Conservation (phyloP, 2,888 invertebrate species). For the Beris morrisii region DNA sequence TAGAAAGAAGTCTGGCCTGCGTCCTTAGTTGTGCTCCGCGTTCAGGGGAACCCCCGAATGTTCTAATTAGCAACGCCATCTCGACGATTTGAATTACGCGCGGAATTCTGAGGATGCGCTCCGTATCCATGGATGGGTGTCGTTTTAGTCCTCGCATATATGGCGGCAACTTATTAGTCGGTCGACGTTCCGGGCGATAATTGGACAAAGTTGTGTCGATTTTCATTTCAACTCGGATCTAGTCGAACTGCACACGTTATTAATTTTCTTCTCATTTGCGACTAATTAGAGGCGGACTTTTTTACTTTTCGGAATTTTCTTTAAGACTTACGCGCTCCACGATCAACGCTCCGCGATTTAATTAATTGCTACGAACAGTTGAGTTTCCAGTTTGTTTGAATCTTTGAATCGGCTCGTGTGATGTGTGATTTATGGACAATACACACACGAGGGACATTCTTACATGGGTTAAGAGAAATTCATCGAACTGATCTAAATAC, state of each 20-base stretch:
- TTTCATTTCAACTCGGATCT: conserved; percentile 10
- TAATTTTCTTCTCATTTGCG: conserved; percentile 38
- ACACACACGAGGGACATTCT: too few relatives aligned
- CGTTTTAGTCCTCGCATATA: conserved; percentile 13
- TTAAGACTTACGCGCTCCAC: conserved; percentile 12
- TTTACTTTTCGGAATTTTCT: conserved; percentile 19
- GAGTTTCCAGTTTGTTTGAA: too few relatives aligned
- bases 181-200: conserved; percentile 26
- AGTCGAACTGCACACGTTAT: conserved; percentile 34
- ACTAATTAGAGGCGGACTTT: conserved; percentile 37
- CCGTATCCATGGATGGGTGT: conserved; percentile 18
- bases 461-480: too few relatives aligned
- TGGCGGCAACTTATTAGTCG: not conserved
- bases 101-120: conserved; percentile 10
- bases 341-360: conserved; percentile 21
- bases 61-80: conserved; percentile 39
- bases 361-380: conserved; percentile 30
- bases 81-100: conserved; percentile 20
- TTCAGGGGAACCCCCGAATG: conserved; percentile 26
- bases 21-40: not conserved
- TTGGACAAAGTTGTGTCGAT: conserved; percentile 32
- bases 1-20: conserved; percentile 11
- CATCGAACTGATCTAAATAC: too few relatives aligned
- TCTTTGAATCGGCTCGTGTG: too few relatives aligned
- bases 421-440: too few relatives aligned